A percentile compares a stretch with the other conserved stretches of the same genome.
Conservation (phyloP, 2,113 vertebrate genomes). For the Pantherophis guttatus region DNA sequence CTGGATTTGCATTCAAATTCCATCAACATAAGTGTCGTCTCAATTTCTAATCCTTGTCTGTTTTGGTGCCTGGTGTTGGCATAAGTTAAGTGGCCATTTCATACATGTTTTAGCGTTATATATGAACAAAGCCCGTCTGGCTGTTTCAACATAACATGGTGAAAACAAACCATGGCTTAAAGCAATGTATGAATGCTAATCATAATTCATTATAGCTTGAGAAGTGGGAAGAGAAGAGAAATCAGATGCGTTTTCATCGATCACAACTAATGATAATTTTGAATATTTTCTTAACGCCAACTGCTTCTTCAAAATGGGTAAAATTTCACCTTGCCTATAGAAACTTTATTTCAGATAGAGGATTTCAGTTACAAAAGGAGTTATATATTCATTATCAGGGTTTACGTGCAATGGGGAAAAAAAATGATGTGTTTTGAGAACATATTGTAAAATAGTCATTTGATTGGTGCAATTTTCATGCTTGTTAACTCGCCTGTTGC, state of each 20-base stretch:
- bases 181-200: background rate
- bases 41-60: background rate
- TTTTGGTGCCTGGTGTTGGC: background rate
- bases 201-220: background rate
- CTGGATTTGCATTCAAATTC: background rate
- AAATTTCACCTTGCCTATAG: background rate
- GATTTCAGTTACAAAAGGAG: background rate
- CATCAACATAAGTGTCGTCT: background rate
- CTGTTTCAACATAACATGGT: background rate
- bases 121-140: background rate
- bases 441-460: conserved; percentile 30
- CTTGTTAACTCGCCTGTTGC: conserved; percentile 42
- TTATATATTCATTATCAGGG: background rate
- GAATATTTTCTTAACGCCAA: background rate
- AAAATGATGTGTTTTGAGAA: conserved; percentile 22
- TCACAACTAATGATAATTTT: background rate
- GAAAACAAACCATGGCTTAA: background rate
- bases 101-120: background rate
- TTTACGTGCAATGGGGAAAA: background rate
- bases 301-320: background rate
- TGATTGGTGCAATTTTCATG: conserved; percentile 15
- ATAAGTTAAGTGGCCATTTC: background rate
- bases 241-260: background rate
- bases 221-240: background rate
- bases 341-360: background rate